Conservation (phyloP, 2,797 vertebrate genomes). For the Sebastes dallii region DNA sequence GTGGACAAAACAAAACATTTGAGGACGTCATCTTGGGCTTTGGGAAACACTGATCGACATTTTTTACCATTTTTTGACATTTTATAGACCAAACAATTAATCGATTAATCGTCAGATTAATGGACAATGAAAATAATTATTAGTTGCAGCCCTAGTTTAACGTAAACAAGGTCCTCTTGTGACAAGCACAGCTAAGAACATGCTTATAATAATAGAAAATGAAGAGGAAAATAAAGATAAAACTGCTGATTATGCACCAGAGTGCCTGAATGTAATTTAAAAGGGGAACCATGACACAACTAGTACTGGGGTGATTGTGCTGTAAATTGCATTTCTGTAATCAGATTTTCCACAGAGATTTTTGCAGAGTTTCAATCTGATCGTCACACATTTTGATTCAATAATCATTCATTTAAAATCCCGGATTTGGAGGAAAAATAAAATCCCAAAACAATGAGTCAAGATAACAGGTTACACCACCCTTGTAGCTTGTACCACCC, state of each 20-base stretch:
- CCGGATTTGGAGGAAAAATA: background rate
- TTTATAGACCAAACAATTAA: no score
- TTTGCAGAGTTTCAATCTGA: background rate
- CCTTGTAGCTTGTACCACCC: background rate
- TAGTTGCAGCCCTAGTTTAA: background rate
- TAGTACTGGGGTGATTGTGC: background rate
- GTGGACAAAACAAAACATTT: no score
- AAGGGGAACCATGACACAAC: background rate
- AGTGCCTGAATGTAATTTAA: background rate
- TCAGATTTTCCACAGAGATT: background rate
- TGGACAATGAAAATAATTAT: no score
- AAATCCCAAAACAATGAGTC: background rate
- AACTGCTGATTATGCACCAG: background rate
- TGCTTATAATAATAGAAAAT: background rate
- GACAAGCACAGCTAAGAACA: background rate
- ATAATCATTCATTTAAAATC: background rate
- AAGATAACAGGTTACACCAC: background rate
- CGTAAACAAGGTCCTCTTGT: background rate
- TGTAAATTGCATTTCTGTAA: background rate
- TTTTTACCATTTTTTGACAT: no score
- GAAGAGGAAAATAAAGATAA: background rate
- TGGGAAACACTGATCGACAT: no score
- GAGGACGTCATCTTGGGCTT: no score
- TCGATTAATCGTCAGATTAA: no score
- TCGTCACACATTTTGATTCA: background rate